Conservation (phyloP, 1,140 invertebrate genomes). For the Drosophila nigromelanica region DNA sequence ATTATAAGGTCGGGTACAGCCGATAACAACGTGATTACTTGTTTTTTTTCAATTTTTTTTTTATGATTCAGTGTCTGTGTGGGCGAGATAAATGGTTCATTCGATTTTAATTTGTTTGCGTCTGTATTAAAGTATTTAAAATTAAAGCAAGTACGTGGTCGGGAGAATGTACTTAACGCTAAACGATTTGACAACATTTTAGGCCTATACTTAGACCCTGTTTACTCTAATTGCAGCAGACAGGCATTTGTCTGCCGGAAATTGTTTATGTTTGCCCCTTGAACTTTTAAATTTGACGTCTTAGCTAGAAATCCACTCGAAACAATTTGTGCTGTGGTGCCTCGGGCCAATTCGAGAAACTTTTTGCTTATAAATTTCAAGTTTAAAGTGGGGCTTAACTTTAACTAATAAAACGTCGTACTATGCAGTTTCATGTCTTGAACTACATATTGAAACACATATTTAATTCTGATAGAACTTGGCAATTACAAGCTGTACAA, state of each 20-base stretch:
- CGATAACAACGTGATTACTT: background rate
- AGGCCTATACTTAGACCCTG: too few species aligned
- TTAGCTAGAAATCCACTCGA: background rate
- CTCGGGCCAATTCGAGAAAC: background rate
- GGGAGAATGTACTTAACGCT: conserved; percentile 8
- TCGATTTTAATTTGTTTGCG: conserved; percentile 59
- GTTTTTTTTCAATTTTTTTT: conserved; percentile 18
- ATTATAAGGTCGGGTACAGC: too few species aligned
- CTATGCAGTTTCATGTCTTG: background rate
- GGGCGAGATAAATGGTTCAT: conserved; percentile 60
- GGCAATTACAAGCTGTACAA: too few species aligned
- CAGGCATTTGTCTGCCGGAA: background rate
- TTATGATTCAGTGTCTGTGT: conserved; percentile 22
- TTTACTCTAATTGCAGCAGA: background rate
- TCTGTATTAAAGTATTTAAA: conserved; percentile 67
- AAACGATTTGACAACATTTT: conserved; percentile 3
- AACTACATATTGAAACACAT: too few species aligned
- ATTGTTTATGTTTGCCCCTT: too few species aligned
- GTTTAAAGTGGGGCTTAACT: background rate
- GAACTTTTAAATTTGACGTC: background rate
- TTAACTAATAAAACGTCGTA: background rate
- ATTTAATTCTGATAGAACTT: too few species aligned
- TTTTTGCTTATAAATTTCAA: background rate
- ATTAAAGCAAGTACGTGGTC: conserved; percentile 21
- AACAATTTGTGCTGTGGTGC: background rate